These are phyloP conservation scores for Andrena camellia DNA, from an alignment of 2,888 invertebrate species.

Conservation along the genomic window DNA sequence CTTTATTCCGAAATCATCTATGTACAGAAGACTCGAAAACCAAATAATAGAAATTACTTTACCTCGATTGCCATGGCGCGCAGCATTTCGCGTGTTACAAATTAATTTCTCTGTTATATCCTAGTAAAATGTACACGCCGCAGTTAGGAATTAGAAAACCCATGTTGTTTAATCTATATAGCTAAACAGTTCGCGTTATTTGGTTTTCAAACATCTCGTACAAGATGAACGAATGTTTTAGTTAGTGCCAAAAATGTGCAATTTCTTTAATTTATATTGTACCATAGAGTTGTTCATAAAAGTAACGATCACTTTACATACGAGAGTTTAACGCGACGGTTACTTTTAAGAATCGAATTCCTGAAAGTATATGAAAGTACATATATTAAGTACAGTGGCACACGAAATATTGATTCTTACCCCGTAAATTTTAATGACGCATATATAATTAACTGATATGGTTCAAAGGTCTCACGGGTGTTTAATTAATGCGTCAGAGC, in stretches of 20 bases:
- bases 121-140: constrained; percentile 28
- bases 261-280: constrained; percentile 54
- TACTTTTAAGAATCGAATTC: constrained; percentile 44
- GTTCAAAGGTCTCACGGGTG: constrained; percentile 25
- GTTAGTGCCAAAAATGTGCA: constrained; percentile 57
- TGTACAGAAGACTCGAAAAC: constrained; percentile 47
- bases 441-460: constrained; percentile 42
- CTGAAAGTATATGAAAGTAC: constrained; percentile 10
- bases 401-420: constrained; percentile 23
- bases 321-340: constrained; percentile 17
- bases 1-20: constrained; percentile 39
- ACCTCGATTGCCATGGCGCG: constrained; percentile 45
- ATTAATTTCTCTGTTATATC: constrained; percentile 16
- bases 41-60: constrained; percentile 40
- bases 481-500: constrained; percentile 27
- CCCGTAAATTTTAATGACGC: constrained; percentile 39
- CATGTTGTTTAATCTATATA: constrained; percentile 14
- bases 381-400: constrained; percentile 20
- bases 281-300: constrained; percentile 34
- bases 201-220: constrained; percentile 46
- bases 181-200: constrained; percentile 25
- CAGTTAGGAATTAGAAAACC: constrained; percentile 9
- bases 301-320: constrained; percentile 39
- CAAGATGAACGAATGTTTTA: constrained; percentile 46
- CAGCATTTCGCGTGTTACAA: constrained; percentile 35